phyloP scores from a whole-genome alignment of 2,113 vertebrate genomes.

The Penelope pileata region DNA sequence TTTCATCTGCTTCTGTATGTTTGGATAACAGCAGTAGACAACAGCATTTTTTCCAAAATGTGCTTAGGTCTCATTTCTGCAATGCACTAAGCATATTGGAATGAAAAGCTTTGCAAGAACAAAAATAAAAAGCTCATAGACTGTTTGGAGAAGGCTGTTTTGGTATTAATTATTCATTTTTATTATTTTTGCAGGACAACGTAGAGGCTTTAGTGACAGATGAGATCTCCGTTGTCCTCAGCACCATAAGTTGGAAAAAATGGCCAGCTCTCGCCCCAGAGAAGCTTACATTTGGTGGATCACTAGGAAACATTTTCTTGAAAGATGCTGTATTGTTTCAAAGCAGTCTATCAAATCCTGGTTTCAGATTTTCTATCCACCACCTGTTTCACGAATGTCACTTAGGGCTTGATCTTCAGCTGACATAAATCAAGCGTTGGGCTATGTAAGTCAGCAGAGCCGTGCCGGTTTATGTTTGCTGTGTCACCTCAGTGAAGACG shows the following conservation, averaged over 20 bases:
- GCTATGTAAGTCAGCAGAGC: background rate
- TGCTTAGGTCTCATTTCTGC: background rate
- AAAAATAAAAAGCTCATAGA: background rate
- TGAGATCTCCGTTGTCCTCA: background rate
- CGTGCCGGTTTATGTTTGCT: background rate
- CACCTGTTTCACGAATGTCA: background rate
- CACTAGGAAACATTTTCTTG: background rate
- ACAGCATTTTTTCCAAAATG: background rate
- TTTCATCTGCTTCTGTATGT: slow-evolving; percentile 23
- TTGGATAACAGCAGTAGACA: background rate
- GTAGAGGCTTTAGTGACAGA: background rate
- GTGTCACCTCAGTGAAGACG: background rate
- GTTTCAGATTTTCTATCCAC: background rate
- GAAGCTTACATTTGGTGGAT: background rate
- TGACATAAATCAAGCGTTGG: background rate
- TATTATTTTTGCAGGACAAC: background rate
- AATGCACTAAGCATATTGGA: background rate
- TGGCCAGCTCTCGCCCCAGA: background rate
- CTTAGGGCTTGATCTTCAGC: background rate
- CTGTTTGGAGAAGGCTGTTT: background rate
- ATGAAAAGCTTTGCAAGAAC: background rate
- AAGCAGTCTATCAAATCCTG: background rate
- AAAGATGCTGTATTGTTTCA: background rate
- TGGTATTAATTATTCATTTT: background rate
- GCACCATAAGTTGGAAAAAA: background rate